Base-by-base conservation (phyloP, 2,888 invertebrate genomes). In the Galerucella pusilla region DNA sequence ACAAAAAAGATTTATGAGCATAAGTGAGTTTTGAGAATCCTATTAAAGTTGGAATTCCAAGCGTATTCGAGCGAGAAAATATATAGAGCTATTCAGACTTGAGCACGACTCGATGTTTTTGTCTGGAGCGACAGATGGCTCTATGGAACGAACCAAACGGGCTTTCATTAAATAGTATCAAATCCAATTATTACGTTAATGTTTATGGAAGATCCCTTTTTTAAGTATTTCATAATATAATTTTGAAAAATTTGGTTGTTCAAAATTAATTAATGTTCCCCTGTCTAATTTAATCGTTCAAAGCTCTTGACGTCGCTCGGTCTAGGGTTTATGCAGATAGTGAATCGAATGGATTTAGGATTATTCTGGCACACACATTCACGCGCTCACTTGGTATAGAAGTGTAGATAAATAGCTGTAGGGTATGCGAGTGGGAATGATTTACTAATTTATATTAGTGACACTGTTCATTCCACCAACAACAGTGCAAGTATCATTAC, bases 41-140 rank as follows among this genome's bases (percentile, higher is more conserved):
- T 68, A 68, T 68, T 68, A 68, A 59, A 68, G 68, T 68, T 60
- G 59, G 46, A 68, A 57, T 28, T 68, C 42, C 54, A 57, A 66
- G 49, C 25, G 25, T 16, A 49, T 66, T 66, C 66, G 7, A 35
- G 68, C 57, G 35, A 16, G 59, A 60, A 68, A 68, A 68, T 68
- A 68, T 35, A 35, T 42, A 57, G 3, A 68, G 68, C 35, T 28
- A 61, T n/a, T 42, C 20, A 42, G 59, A 68, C 35, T n/a, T 42
- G 25, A 16, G 16, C 59, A 45, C 59, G 68, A 42, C 60, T 59
- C 59, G 6, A 68, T 59, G 57, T 46, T 68, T 68, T 57, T 59
- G 59, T 59, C 35, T 35, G 16, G 16, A 10, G 25, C 35, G 57
- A 59, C 68, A 68, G 68, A 68, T 68, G 68, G 59, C 35, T 16